These are phyloP conservation scores for Microplitis mediator DNA, from an alignment of 1,140 invertebrate genomes.

Conservation along the genomic window DNA sequence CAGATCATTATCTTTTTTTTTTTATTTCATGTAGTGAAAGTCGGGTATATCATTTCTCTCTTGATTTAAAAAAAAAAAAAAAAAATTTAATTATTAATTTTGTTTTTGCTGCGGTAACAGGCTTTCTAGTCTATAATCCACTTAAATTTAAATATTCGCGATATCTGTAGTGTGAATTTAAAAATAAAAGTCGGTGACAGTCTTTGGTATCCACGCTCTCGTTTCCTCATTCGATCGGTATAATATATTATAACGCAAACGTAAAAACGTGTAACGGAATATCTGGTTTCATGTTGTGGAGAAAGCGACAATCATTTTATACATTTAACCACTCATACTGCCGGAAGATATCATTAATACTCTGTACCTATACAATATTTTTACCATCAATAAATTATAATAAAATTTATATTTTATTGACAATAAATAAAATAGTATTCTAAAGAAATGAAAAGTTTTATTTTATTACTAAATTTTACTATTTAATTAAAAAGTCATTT, in stretches of 20 bases:
- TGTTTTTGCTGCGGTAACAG: neutral
- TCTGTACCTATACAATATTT: neutral
- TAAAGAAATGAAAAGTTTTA: too few species aligned
- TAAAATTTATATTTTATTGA: too few species aligned
- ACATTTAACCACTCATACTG: neutral
- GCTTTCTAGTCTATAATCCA: too few species aligned
- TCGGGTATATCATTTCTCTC: neutral
- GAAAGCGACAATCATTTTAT: slow-evolving; percentile 36
- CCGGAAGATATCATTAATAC: neutral
- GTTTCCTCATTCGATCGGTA: neutral
- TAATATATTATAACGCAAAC: neutral
- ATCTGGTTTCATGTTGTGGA: slow-evolving; percentile 22
- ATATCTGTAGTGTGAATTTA: too few species aligned
- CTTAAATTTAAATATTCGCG: too few species aligned
- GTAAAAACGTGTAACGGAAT: slow-evolving; percentile 38
- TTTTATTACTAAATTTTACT: too few species aligned
- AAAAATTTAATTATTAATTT: neutral
- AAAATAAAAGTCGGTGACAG: too few species aligned
- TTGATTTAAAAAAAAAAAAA: neutral
- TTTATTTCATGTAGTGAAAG: neutral
- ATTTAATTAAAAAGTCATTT: too few species aligned
- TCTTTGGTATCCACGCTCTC: neutral
- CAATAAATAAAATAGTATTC: neutral
- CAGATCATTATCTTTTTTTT: too few species aligned
- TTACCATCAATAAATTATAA: neutral